Base-by-base conservation (phyloP, 2,797 vertebrate species). In the Morelia viridis region DNA sequence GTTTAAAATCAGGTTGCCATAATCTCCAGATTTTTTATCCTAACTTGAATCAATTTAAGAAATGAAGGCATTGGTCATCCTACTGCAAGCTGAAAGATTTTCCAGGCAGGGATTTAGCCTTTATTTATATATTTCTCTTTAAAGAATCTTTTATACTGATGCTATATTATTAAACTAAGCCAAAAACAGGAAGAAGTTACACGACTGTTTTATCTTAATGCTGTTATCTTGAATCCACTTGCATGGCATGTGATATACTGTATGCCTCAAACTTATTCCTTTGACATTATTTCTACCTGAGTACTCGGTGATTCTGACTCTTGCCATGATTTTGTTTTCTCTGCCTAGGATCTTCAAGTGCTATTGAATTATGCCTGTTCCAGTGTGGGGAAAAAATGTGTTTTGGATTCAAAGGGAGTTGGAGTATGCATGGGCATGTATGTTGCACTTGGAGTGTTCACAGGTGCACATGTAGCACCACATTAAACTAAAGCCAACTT, bases 41-140 rank as follows among this genome's bases (percentile, higher is more conserved):
- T 91, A 93, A 90, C 91, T 93, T 91, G 93, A 92, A 93, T 19
- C 24, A 88, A 88, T 58, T 50, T 92, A 4, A 13, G 89, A 90
- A 90, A 41, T 89, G 88, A 0, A 0, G 92, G 71, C 68, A 0
- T 62, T 22, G 12, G 85, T 92, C 92, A 35, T 2, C 89, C 62
- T 24, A 87, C 0, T 60, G 15, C 19, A 50, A 19, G 50, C 11
- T 83, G 68, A 28, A 62, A 83, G 6, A 19, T 83, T n/a, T 22
- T 83, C n/a, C 19, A 41, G 71, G 46, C 58, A 88, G 28, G 28
- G 28, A 17, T 17, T 83, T 62, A 8, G 57, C 22, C 46, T 58
- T 91, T 68, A 85, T 86, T 68, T 19, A 87, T 91, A 53, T 57
- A 53, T 53, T 46, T 60, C 15, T 11, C 6, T 61, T 80, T 76